These are phyloP conservation scores for Oxygymnocypris stewartii DNA, from an alignment of 2,113 vertebrate species.

Conservation along the genomic window DNA sequence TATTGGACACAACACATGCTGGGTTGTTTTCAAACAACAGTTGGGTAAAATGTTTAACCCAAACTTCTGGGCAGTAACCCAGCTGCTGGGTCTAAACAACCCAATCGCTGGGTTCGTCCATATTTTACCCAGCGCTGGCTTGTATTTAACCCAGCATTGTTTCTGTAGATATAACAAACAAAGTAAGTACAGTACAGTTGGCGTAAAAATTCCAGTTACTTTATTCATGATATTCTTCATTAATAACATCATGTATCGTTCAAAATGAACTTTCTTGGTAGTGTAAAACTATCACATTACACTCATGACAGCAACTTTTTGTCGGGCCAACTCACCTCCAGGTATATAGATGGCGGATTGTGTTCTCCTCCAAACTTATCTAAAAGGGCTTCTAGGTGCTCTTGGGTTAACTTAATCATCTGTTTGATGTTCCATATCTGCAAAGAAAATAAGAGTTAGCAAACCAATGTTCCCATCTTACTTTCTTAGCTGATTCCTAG, in stretches of 20 bases:
- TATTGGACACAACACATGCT: too few species aligned
- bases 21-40: too few species aligned
- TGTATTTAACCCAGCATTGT: too few species aligned
- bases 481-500: neutral
- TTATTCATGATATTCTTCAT: neutral
- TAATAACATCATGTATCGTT: neutral
- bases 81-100: too few species aligned
- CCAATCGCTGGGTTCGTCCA: too few species aligned
- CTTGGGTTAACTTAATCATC: constrained; percentile 99
- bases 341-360: constrained; percentile 97
- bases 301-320: neutral
- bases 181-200: neutral
- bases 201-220: neutral
- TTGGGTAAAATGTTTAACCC: too few species aligned
- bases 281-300: neutral
- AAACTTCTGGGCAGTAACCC: too few species aligned
- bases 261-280: neutral
- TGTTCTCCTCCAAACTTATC: constrained; percentile 98
- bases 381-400: constrained; percentile 95
- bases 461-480: constrained; percentile 9
- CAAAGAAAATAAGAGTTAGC: constrained; percentile 51
- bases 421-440: constrained; percentile 99
- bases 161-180: neutral
- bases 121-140: too few species aligned
- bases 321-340: constrained; percentile 83